Evolutionary conservation across 2,888 invertebrate species (phyloP), one percentile per base, ranked within the genome.

Genomic region (Pseudolycoriella hygida): DNA sequence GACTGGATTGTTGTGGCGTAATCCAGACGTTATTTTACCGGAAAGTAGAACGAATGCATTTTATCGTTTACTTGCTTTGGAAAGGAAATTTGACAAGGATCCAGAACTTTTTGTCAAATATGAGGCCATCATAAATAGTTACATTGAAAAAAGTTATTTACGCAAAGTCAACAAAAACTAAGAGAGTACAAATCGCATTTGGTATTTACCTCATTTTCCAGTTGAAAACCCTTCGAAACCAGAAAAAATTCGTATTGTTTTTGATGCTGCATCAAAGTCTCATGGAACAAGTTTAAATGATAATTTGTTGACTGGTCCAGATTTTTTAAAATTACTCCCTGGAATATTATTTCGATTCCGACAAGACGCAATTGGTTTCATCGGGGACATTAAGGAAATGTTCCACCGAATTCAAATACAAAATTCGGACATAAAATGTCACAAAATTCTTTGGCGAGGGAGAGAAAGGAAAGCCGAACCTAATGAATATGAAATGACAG

Each of bases 211-310:
- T 6, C 53, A 54, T 42, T 52, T 52, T 42, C 50, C 52, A 0
- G 54, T 55, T 0, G 4, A n/a, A 1, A 49, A 51, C 15, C 49
- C 47, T 4, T 50, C 53, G 46, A 55, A 56, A 45, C 52, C 54
- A 10, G 49, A 47, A 0, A 56, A 54, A 48, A 11, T 54, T 1
- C 42, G 56, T 5, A 18, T 56, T 3, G 55, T 57, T 1, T 54
- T 55, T 42, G 56, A 57, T 32, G 55, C 54, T 2, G 54, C 55
- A 10, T 53, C 51, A 0, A 51, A 51, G 44, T 44, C 44, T 0
- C 34, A 48, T n/a, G 54, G 54, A 2, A 44, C 46, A 3, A 47
- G 48, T 12, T 44, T 56, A 1, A 54, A 57, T 30, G 48, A 51
- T 5, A 34, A 38, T 19, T 40, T 53, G 20, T 39, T 51, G 10